A percentile compares a stretch with the other conserved stretches of the same genome.
These are phyloP conservation scores for Carassius auratus DNA, from an alignment of 2,113 vertebrate species.

Conservation along the genomic window DNA sequence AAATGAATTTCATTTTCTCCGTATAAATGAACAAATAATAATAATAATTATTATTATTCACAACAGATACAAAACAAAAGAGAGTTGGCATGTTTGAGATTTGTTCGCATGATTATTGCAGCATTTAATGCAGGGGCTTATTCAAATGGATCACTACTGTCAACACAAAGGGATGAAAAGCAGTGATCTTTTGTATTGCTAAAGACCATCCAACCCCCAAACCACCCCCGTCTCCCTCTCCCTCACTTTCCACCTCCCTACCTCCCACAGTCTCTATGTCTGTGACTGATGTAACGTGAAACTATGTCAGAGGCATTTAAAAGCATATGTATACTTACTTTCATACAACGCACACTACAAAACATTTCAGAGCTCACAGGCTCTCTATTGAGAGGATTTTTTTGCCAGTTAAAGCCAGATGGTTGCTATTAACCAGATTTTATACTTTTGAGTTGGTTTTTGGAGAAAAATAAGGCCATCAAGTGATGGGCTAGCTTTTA, in stretches of 20 bases:
- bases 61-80: not conserved
- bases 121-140: conserved; percentile 42
- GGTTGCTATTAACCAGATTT: conserved; percentile 3
- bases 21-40: too few relatives aligned
- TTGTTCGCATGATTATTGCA: conserved; percentile 64
- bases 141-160: conserved; percentile 70
- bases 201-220: conserved; percentile 43
- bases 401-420: not conserved
- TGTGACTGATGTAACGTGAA: conserved; percentile 18
- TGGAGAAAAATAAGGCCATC: not conserved
- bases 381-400: too few relatives aligned
- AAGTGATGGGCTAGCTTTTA: not conserved
- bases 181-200: conserved; percentile 77
- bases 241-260: conserved; percentile 38
- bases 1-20: too few relatives aligned
- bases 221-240: conserved; percentile 44
- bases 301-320: conserved; percentile 20
- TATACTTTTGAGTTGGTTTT: not conserved
- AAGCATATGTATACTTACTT: too few relatives aligned
- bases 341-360: too few relatives aligned
- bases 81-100: conserved; percentile 40
- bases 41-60: not conserved
- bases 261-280: conserved; percentile 41
- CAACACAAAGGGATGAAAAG: conserved; percentile 76
- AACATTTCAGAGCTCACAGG: conserved; percentile 47